phyloP scores from a whole-genome alignment of 2,113 vertebrate species.

The Leptobrachium ailaonicum region DNA sequence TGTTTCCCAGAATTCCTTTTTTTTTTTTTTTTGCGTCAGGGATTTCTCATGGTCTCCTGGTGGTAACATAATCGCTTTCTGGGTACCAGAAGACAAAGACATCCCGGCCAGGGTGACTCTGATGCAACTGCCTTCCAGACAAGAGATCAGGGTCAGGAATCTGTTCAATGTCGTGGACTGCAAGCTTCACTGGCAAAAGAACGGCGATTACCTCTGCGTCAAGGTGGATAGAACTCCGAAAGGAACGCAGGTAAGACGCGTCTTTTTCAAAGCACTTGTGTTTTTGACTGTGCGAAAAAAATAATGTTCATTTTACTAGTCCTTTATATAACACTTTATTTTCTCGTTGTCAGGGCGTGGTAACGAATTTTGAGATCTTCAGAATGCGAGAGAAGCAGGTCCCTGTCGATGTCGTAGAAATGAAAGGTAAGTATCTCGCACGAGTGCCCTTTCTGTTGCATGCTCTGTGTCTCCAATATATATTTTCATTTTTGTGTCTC shows the following conservation, averaged over 20 bases:
- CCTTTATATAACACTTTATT: background rate
- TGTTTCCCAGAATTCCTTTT: no score
- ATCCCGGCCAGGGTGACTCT: conserved; percentile 96
- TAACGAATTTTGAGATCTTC: conserved; percentile 99
- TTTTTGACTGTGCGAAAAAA: no score
- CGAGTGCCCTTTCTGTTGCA: no score
- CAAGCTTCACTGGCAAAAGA: conserved; percentile 97
- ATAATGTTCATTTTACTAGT: no score
- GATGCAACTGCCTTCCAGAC: conserved; percentile 93
- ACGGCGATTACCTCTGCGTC: conserved; percentile 94
- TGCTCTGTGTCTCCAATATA: no score
- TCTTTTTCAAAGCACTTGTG: background rate
- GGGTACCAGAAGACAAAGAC: conserved; percentile 98
- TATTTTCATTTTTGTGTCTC: no score
- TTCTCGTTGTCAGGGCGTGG: conserved; percentile 79
- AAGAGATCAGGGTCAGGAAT: conserved; percentile 94
- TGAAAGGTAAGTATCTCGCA: conserved; percentile 82
- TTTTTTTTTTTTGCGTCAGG: conserved; percentile 62
- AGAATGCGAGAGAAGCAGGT: conserved; percentile 98
- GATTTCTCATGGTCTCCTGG: conserved; percentile 98
- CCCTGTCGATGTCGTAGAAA: conserved; percentile 96
- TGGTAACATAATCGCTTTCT: conserved; percentile 97
- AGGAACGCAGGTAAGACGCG: conserved; percentile 81
- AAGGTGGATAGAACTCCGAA: conserved; percentile 96
- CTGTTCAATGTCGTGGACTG: conserved; percentile 97